phyloP scores from a whole-genome alignment of 1,140 invertebrate species.

The Zaprionus davidi region DNA sequence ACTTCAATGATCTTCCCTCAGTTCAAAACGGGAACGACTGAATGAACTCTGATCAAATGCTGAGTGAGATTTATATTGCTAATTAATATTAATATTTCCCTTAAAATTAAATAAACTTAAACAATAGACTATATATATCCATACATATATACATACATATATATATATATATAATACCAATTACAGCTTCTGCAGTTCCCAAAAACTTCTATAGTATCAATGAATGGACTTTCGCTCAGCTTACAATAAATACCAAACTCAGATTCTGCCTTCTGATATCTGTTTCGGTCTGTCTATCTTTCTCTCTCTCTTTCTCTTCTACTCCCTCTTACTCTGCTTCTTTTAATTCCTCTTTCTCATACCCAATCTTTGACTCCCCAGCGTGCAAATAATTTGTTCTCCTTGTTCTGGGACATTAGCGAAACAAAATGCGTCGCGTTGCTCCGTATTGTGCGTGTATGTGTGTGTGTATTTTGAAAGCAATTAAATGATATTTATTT shows the following conservation, averaged over 20 bases:
- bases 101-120: no score
- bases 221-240: background rate
- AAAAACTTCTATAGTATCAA: background rate
- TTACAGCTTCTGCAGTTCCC: no score
- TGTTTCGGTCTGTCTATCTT: background rate
- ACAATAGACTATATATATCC: no score
- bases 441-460: background rate
- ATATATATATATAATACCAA: no score
- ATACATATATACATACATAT: no score
- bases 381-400: constrained; percentile 39
- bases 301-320: background rate
- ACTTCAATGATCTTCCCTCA: no score
- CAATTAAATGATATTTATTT: constrained; percentile 73
- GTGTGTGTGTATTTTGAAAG: constrained; percentile 56
- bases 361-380: background rate
- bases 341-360: background rate
- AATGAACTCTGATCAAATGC: no score
- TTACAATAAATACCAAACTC: constrained; percentile 15
- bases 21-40: no score
- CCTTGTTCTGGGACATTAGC: constrained; percentile 55
- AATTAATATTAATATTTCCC: no score
- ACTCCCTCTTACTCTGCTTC: background rate
- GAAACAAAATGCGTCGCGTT: constrained; percentile 37
- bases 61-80: no score
- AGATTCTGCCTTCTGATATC: background rate